phyloP scores from a whole-genome alignment of 1,140 invertebrate species.

The Arctopsyche grandis region DNA sequence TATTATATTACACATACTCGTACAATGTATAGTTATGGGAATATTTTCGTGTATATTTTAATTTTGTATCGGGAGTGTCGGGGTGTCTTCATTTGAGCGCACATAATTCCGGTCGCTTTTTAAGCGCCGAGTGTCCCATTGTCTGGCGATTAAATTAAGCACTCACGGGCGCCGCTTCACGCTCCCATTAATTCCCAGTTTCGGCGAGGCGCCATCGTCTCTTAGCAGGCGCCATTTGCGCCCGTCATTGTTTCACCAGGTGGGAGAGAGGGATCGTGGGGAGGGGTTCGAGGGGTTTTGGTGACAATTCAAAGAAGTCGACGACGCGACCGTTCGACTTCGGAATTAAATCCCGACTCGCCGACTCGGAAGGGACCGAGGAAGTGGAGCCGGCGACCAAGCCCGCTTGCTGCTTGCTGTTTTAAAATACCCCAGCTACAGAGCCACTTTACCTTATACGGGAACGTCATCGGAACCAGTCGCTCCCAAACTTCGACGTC shows the following conservation, averaged over 20 bases:
- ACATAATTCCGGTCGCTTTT: too few species aligned
- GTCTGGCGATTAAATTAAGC: constrained; percentile 25
- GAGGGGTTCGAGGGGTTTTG: too few species aligned
- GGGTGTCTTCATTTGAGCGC: too few species aligned
- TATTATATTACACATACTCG: too few species aligned
- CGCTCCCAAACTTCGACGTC: background rate
- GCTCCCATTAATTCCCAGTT: constrained; percentile 1
- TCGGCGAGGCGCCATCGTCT: too few species aligned
- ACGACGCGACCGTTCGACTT: constrained; percentile 27
- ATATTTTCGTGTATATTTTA: too few species aligned
- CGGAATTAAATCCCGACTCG: constrained; percentile 30
- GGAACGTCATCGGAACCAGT: background rate
- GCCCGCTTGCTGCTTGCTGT: constrained; percentile 31
- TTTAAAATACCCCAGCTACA: constrained; percentile 29
- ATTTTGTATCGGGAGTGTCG: too few species aligned
- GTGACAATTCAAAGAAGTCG: constrained; percentile 34
- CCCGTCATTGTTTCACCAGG: constrained; percentile 9
- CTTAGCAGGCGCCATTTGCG: background rate
- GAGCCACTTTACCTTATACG: constrained; percentile 31
- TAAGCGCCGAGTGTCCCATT: background rate
- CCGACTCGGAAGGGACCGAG: constrained; percentile 27
- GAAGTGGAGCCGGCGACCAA: background rate
- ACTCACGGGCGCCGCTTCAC: background rate
- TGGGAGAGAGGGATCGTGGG: too few species aligned
- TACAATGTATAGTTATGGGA: too few species aligned